Evolutionary conservation across 2,888 invertebrate genomes (phyloP), one percentile per base, ranked within the genome.

Genomic region (Gasteruption jaculator): DNA sequence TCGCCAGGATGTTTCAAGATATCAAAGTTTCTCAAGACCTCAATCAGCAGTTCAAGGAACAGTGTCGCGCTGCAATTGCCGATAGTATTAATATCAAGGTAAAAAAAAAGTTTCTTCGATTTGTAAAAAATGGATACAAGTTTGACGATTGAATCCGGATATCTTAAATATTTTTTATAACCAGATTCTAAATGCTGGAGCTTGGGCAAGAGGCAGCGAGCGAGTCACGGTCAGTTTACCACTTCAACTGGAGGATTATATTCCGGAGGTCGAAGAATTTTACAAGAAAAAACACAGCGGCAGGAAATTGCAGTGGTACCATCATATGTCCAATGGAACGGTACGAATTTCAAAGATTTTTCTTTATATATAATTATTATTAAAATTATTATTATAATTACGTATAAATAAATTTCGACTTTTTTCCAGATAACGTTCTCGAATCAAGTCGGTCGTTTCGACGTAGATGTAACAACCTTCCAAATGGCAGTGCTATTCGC

Each of bases 401-500:
- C 12, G 10, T 33, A 11, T 14, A 7, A 36, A 41, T 31, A 32
- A 46, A 40, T 41, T 45, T 42, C 39, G 29, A 32, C 49, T 45
- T 39, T 37, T 37, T 63, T 70, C 29, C 57, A 80, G 82, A 93
- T 99, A 57, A 93, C 92, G 16, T 97, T 97, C 75, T 82, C 85
- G 0, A 96, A 94, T 71, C 82, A 85, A 54, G 83, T 90, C 39
- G 97, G 95, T 1, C 84, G 90, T 56, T 99, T 91, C 74, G 99
- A 99, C 73, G 77, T 99, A 58, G 99, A 99, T 69, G 96, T 99
- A 5, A 99, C 97, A 10, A 97, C 99, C 18, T 97, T 97, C 74
- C 99, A 99, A 82, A 96, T 99, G 96, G 95, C 96, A 25, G 96
- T 99, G 11, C 75, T 99, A 29, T 97, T 96, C 75, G 93, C 95